Evolutionary conservation across 2,888 invertebrate genomes (phyloP), one percentile per base, ranked within the genome.

Genomic region (Drosophila bunnanda): DNA sequence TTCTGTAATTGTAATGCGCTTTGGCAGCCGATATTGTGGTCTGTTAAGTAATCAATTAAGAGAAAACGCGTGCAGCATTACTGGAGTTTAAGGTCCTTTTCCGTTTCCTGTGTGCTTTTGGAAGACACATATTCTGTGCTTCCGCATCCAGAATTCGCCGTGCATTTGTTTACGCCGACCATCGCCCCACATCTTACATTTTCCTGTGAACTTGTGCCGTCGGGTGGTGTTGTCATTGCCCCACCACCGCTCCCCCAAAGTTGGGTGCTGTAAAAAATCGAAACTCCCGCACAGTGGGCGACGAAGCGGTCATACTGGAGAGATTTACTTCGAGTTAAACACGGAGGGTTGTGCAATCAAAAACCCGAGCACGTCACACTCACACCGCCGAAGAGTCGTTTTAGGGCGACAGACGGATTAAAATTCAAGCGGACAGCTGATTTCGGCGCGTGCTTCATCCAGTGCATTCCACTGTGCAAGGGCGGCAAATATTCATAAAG

Each of bases 251-350:
- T 28, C 28, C 44, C 59, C 44, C 7, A 43, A 43, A 53, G 25
- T 54, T 60, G 20, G 41, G 55, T 61, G 60, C 62, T 30, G 64
- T n/a, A 48, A 64, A 66, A 67, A 67, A 67, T 67, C 67, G 67
- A 69, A 66, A 58, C 67, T 66, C 67, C 57, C 58, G 44, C 58
- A 69, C 58, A 39, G 68, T 69, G 68, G 67, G 58, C 44, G 41
- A 17, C 30, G n/a, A 4, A 50, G 30, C 22, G 15, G 39, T 20
- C 20, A 22, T 50, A 68, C 10, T 25, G 36, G 50, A 34, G 25
- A 54, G 13, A 32, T 38, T 34, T 53, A 46, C 20, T 52, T 34
- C 12, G 34, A 50, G 32, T 22, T 20, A 46, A 53, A 22, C 44
- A 17, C 36, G 28, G 13, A 32, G n/a, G 44, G 17, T 46, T 67